These are phyloP conservation scores for Styela plicata DNA, from an alignment of 23 tunicate genomes.

Conservation along the genomic window DNA sequence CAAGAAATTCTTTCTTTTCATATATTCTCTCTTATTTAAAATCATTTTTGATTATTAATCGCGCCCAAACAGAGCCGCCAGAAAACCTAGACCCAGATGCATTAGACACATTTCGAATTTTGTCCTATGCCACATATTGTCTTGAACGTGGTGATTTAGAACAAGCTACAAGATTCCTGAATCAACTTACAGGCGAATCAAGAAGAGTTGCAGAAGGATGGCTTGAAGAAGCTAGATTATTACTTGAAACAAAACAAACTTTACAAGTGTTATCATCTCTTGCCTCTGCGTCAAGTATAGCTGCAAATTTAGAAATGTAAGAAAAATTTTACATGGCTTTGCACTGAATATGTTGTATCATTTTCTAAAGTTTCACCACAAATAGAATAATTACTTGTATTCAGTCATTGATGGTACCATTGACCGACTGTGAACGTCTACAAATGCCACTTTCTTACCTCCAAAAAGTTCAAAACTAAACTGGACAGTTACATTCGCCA, in stretches of 20 bases:
- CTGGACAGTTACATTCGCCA: no score
- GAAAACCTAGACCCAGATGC: conserved; percentile 30
- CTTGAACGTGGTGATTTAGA: conserved; percentile 76
- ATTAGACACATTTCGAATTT: conserved; percentile 51
- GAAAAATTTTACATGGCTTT: no score
- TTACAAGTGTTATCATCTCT: conserved; percentile 58
- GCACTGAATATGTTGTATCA: no score
- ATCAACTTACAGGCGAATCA: conserved; percentile 90
- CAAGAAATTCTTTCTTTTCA: conserved; percentile 48
- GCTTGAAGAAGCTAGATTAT: conserved; percentile 88
- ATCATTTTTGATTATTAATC: conserved; percentile 48
- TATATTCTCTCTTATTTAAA: conserved; percentile 77
- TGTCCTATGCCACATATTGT: conserved; percentile 85
- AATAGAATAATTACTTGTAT: no score
- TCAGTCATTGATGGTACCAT: no score
- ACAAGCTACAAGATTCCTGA: conserved; percentile 78
- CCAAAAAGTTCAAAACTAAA: no score
- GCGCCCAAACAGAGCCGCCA: conserved; percentile 63
- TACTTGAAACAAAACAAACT: conserved; percentile 76
- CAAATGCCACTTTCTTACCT: no score
- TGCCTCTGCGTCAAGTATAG: conserved; percentile 53
- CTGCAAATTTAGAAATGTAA: conserved; percentile 45
- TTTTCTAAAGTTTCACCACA: no score
- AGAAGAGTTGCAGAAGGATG: conserved; percentile 72
- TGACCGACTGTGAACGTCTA: no score